Evolutionary conservation across 2,797 vertebrate species (phyloP).

Genomic region (Odontamblyopus lacepedii): DNA sequence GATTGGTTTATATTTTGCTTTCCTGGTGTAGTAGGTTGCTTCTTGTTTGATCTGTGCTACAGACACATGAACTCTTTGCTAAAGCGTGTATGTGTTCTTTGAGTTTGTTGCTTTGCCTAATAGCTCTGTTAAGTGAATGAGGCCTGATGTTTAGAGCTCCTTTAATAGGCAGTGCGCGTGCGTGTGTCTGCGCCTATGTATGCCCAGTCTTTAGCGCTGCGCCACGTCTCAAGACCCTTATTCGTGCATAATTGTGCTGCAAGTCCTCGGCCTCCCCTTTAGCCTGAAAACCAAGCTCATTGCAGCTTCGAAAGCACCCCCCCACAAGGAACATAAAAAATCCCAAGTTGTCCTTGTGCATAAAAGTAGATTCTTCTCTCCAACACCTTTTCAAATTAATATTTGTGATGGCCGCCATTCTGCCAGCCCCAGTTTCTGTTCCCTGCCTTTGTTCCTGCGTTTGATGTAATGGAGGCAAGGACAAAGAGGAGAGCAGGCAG

Average conservation of each 20-base stretch:
- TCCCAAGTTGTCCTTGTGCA: constrained; percentile 99
- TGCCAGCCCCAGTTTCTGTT: constrained; percentile 98
- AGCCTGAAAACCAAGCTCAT: constrained; percentile 99
- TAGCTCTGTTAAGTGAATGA: constrained; percentile 58
- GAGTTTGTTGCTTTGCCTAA: constrained; percentile 58
- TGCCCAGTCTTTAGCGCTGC: constrained; percentile 91
- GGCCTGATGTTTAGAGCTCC: constrained; percentile 57
- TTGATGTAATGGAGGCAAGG: constrained; percentile 99
- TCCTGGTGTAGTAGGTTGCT: constrained; percentile 16
- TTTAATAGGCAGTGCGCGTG: constrained; percentile 59
- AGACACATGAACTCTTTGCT: constrained; percentile 29
- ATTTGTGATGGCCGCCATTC: constrained; percentile 99
- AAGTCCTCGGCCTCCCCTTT: constrained; percentile 96
- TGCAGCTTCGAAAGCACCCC: constrained; percentile 87
- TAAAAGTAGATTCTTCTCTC: constrained; percentile 99
- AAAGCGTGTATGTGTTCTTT: constrained; percentile 40
- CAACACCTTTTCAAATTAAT: constrained; percentile 99
- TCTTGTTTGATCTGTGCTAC: constrained; percentile 12
- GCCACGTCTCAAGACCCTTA: constrained; percentile 95
- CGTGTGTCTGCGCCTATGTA: constrained; percentile 62
- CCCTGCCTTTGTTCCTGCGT: constrained; percentile 99
- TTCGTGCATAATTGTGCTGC: constrained; percentile 99
- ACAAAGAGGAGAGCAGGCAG: constrained; percentile 99
- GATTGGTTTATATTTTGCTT: constrained; percentile 6
- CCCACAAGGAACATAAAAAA: constrained; percentile 78